Base-by-base conservation (phyloP, 1,140 invertebrate genomes). In the Epicauta chinensis region DNA sequence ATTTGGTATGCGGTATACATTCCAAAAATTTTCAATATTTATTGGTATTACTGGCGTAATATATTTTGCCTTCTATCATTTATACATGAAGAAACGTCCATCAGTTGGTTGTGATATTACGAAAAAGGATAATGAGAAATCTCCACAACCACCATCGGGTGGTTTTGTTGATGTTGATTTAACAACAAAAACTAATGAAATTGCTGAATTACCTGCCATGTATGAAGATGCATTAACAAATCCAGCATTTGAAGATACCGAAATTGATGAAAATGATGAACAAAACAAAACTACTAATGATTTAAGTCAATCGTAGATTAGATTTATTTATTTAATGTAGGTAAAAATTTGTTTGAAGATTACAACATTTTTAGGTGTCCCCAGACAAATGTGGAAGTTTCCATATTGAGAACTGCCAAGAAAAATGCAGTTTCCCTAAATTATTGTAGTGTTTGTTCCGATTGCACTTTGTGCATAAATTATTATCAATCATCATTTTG, bases 1-100 rank as follows among this genome's bases (percentile, higher is more conserved):
- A 11, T 78, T 86, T 56, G 86, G 85, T 6, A 84, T 84, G 1
- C 72, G 87, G 36, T 71, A 77, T 0, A 89, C 87, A 0, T 89
- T 87, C 65, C 82, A 80, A 61, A 78, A 87, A 51, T 87, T 89
- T 60, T 73, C 85, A 0, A 73, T 72, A 0, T 71, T 77, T 0
- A 79, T 80, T 3, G 68, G 83, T 0, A 55, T 84, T 2, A 81
- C 81, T 11, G 83, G 82, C 2, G 68, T 83, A 37, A 62, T 86
- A 35, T 91, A 89, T 66, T 83, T 81, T 51, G 59, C 82, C 6
- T 84, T 86, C 63, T 86, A 86, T 62, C 69, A 77, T 31, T 73
- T 79, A 37, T 87, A 81, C 58, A 72, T 86, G 53, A 75, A 75
- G 7, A 79, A 81, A 46, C 12, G 57, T 5, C 56, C 62, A 9